Conservation (phyloP, 2,797 vertebrate species). For the Etheostoma nigrum region DNA sequence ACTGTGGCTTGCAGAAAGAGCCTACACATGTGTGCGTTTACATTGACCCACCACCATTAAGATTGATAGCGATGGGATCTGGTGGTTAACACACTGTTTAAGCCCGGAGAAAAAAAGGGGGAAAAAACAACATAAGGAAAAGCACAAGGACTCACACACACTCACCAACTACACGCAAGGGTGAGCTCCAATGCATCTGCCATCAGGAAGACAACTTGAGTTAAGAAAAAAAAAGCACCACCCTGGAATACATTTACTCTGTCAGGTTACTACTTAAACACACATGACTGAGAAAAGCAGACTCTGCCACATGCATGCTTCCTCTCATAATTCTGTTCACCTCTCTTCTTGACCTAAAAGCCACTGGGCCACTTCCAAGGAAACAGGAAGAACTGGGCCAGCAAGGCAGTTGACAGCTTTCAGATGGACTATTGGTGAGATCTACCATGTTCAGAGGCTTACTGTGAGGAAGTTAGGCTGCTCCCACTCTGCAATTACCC, state of each 20-base stretch:
- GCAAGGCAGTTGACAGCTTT: conserved; percentile 74
- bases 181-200: conserved; percentile 79
- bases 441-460: conserved; percentile 69
- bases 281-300: conserved; percentile 84
- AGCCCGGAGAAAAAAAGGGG: conserved; percentile 64
- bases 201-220: conserved; percentile 80
- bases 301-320: conserved; percentile 83
- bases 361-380: conserved; percentile 78
- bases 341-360: conserved; percentile 83
- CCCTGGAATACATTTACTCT: conserved; percentile 81
- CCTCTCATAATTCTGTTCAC: conserved; percentile 86
- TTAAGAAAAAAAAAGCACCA: conserved; percentile 65
- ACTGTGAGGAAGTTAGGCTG: conserved; percentile 60
- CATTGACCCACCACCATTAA: conserved; percentile 78
- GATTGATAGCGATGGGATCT: conserved; percentile 86
- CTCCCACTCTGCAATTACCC: conserved; percentile 70
- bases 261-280: conserved; percentile 82
- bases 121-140: conserved; percentile 76
- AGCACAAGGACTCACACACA: conserved; percentile 81
- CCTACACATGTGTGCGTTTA: conserved; percentile 86
- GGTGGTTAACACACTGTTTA: conserved; percentile 85
- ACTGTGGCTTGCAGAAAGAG: conserved; percentile 80
- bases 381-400: conserved; percentile 75
- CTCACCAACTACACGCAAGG: conserved; percentile 80
- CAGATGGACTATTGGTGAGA: conserved; percentile 75